These are phyloP conservation scores for Habrosyne pyritoides DNA, from an alignment of 2,888 invertebrate species.

Conservation along the genomic window DNA sequence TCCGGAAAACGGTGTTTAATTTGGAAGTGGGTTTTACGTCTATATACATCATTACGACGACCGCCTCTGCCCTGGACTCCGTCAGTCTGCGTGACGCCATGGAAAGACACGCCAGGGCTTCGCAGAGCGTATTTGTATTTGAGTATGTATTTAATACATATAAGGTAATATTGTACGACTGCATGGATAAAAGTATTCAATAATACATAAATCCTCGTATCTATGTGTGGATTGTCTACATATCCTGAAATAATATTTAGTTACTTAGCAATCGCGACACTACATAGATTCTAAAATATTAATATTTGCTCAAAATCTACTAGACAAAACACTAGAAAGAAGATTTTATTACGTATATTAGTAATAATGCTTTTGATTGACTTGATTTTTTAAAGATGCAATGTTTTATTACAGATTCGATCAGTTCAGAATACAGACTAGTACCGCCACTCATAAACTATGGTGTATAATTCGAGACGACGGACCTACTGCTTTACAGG, in stretches of 20 bases:
- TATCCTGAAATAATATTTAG: too few relatives aligned
- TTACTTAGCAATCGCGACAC: too few relatives aligned
- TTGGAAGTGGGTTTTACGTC: slow-evolving; percentile 84
- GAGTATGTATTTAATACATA: slow-evolving; percentile 38
- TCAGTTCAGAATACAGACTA: slow-evolving; percentile 53
- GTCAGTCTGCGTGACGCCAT: slow-evolving; percentile 64
- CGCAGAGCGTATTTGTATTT: slow-evolving; percentile 50
- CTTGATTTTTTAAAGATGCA: too few relatives aligned
- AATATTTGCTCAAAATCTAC: too few relatives aligned
- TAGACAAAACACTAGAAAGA: too few relatives aligned
- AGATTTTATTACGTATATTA: slow-evolving; percentile 6
- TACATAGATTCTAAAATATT: too few relatives aligned
- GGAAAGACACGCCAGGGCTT: slow-evolving; percentile 54
- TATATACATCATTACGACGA: slow-evolving; percentile 83
- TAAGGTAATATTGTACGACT: too few relatives aligned
- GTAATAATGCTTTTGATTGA: too few relatives aligned
- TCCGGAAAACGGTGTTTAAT: slow-evolving; percentile 51
- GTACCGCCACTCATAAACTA: slow-evolving; percentile 39
- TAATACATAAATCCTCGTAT: too few relatives aligned
- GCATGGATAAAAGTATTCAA: too few relatives aligned
- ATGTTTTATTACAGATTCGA: slow-evolving; percentile 50
- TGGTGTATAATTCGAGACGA: slow-evolving; percentile 61
- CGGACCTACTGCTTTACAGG: slow-evolving; percentile 55
- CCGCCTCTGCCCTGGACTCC: slow-evolving; percentile 82
- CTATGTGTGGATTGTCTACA: too few relatives aligned